Evolutionary conservation across 2,888 invertebrate species (phyloP).

Genomic region (Drosophila pseudotalamancana): DNA sequence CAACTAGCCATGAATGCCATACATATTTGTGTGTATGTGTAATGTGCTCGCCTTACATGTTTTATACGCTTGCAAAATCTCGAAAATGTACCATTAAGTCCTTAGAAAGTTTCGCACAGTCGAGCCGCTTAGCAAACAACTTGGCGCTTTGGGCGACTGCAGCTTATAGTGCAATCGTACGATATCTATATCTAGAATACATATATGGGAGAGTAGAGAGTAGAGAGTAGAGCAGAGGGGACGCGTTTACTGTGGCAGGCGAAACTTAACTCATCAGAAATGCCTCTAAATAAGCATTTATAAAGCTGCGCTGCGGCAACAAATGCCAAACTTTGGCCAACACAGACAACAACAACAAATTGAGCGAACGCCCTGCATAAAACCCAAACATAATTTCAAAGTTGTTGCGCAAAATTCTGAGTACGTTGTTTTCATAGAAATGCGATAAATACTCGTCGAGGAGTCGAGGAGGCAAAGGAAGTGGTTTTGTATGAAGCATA

Average conservation of each 20-base stretch:
- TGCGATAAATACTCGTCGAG: conserved; percentile 70
- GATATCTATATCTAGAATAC: conserved; percentile 40
- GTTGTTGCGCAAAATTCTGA: conserved; percentile 71
- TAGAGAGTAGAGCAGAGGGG: conserved; percentile 12
- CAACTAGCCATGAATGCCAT: background rate
- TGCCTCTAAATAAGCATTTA: conserved; percentile 77
- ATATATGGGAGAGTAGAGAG: background rate
- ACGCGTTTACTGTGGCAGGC: conserved; percentile 44
- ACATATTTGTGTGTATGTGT: background rate
- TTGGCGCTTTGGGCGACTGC: conserved; percentile 32
- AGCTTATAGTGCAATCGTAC: conserved; percentile 32
- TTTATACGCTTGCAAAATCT: conserved; percentile 41
- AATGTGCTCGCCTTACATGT: conserved; percentile 13
- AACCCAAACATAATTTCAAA: conserved; percentile 71
- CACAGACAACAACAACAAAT: conserved; percentile 27
- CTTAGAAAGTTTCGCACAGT: conserved; percentile 43
- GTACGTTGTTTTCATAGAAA: conserved; percentile 78
- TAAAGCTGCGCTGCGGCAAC: conserved; percentile 64
- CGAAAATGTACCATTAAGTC: conserved; percentile 53
- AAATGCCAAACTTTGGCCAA: conserved; percentile 62
- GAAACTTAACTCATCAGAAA: conserved; percentile 76
- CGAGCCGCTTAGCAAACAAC: conserved; percentile 53
- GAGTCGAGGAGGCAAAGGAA: conserved; percentile 40
- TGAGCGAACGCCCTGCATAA: conserved; percentile 26
- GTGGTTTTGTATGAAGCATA: conserved; percentile 37